Evolutionary conservation across 1,140 invertebrate species (phyloP).

Genomic region (Chlorops oryzae): DNA sequence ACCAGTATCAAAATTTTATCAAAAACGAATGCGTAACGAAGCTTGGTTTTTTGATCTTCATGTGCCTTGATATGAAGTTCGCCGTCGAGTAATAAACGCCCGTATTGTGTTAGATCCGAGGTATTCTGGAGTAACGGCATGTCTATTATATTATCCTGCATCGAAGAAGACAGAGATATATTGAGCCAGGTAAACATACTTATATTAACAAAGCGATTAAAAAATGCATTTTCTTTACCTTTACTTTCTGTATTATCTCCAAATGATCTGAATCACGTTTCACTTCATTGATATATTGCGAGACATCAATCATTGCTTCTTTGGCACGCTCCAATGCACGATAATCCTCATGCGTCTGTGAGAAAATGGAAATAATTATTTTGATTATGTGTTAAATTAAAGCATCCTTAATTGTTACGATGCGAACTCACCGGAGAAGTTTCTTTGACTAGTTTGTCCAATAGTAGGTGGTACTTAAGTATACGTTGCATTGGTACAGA

Average conservation of each 20-base stretch:
- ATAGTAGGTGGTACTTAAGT: constrained; percentile 90
- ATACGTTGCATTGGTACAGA: constrained; percentile 97
- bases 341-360: constrained; percentile 72
- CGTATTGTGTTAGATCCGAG: constrained; percentile 81
- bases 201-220: constrained; percentile 1
- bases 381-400: not conserved
- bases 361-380: not conserved
- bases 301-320: constrained; percentile 94
- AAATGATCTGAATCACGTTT: constrained; percentile 92
- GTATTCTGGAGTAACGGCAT: constrained; percentile 70
- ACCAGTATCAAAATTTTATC: constrained; percentile 95
- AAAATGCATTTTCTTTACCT: constrained; percentile 50
- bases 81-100: constrained; percentile 83
- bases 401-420: not conserved
- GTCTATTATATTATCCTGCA: constrained; percentile 70
- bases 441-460: constrained; percentile 87
- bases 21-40: constrained; percentile 92
- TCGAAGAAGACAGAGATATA: constrained; percentile 3
- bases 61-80: constrained; percentile 90
- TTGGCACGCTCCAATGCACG: constrained; percentile 77
- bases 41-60: constrained; percentile 76
- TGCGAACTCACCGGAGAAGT: constrained; percentile 65
- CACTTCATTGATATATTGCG: constrained; percentile 97
- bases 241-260: constrained; percentile 83
- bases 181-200: not conserved